Evolutionary conservation across 2,888 invertebrate genomes (phyloP), one percentile per base, ranked within the genome.

Genomic region (Melolontha melolontha): DNA sequence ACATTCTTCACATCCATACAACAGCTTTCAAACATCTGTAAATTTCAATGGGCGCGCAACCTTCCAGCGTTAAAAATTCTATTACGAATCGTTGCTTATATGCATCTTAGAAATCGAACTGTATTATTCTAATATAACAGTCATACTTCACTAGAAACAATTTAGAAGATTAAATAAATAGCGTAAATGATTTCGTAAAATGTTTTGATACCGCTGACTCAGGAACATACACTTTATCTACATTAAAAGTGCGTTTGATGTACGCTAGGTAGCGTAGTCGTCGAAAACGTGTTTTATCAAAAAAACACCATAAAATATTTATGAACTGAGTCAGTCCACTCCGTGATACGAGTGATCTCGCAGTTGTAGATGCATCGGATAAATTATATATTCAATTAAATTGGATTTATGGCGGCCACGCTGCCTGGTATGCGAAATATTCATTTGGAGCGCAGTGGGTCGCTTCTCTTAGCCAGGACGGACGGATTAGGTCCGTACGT

Each of bases 341-440:
- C 50, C 41, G 41, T 66, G 41, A 14, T 49, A 65, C 22, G 44
- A 68, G 57, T 57, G 57, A 68, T 54, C 41, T 51, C 54, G 22
- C 52, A 52, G 44, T 22, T 57, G 42, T 59, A 59, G 64, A 55
- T 40, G 54, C 29, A 52, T 34, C 50, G 63, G 67, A 65, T 72
- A 68, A 70, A 72, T 71, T 70, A 70, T 66, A 70, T 47, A 70
- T 68, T 70, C 71, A 70, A 72, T 72, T 71, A 72, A 72, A 70
- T 55, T 65, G 63, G 64, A 70, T 72, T 72, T 72, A 72, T 72
- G 52, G 66, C 68, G 63, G 42, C 65, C 68, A 67, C 52, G 52
- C 55, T 29, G 50, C 64, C 49, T 55, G 63, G 67, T 67, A 72
- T 70, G 68, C 67, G 65, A 70, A 68, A 71, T 68, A 66, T 71